phyloP scores from a whole-genome alignment of 1,140 invertebrate species.

The Himalopsyche phryganea region DNA sequence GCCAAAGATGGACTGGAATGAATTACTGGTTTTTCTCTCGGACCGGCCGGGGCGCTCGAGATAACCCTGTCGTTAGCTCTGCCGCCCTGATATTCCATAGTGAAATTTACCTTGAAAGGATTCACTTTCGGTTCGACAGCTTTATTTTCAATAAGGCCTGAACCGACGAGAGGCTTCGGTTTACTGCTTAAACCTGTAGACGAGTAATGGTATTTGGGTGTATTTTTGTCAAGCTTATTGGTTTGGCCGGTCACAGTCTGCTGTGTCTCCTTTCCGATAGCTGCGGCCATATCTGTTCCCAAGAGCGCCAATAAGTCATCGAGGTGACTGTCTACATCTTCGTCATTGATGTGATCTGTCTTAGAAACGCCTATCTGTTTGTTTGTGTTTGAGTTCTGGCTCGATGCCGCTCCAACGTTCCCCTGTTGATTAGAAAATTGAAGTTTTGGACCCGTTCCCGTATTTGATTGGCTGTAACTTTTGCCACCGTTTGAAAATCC shows the following conservation, averaged over 20 bases:
- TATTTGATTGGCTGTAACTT: neutral
- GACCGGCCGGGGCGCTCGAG: too few relatives aligned
- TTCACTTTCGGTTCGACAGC: neutral
- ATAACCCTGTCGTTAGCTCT: too few relatives aligned
- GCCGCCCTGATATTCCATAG: too few relatives aligned
- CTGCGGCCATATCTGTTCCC: neutral
- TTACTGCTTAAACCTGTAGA: neutral
- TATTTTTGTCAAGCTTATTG: neutral
- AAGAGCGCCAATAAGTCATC: slow-evolving; percentile 11
- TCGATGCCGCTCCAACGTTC: slow-evolving; percentile 4
- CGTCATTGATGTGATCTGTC: neutral
- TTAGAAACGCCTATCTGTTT: neutral
- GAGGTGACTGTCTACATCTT: slow-evolving; percentile 15
- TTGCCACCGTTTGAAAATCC: neutral
- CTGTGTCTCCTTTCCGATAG: slow-evolving; percentile 2
- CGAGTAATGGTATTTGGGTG: neutral
- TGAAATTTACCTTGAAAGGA: too few relatives aligned
- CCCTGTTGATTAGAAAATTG: neutral
- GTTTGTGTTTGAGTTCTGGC: neutral
- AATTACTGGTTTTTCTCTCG: too few relatives aligned
- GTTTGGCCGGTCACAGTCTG: slow-evolving; percentile 3
- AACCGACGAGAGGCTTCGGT: neutral
- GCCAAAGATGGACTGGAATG: too few relatives aligned
- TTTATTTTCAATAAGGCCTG: slow-evolving; percentile 8
- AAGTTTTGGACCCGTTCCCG: neutral